These are phyloP conservation scores for Antheraea pernyi DNA, from an alignment of 1,140 invertebrate genomes.

Conservation along the genomic window DNA sequence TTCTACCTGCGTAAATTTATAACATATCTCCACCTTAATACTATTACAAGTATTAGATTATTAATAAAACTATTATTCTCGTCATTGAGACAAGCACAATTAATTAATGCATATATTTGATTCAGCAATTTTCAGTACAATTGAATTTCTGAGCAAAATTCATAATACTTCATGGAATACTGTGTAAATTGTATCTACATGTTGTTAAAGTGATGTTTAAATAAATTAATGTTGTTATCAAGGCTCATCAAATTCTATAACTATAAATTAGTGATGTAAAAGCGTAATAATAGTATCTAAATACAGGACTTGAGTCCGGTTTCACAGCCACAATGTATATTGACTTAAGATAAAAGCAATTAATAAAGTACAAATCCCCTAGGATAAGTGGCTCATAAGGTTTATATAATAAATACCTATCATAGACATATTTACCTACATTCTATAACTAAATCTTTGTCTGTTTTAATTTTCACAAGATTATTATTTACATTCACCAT, in stretches of 20 bases:
- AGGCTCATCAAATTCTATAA: constrained; percentile 19
- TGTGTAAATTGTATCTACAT: background rate
- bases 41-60: no score
- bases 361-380: constrained; percentile 63
- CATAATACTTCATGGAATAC: constrained; percentile 11
- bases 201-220: background rate
- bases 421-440: constrained; percentile 46
- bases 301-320: constrained; percentile 52
- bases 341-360: constrained; percentile 82
- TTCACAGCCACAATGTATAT: constrained; percentile 74
- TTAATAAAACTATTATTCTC: no score
- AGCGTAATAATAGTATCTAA: constrained; percentile 65
- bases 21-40: background rate
- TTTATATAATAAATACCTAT: constrained; percentile 33
- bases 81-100: background rate
- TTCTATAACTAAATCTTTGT: constrained; percentile 45
- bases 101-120: background rate
- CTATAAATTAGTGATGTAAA: constrained; percentile 69
- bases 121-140: background rate
- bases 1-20: no score
- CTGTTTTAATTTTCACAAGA: constrained; percentile 44
- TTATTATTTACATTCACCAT: constrained; percentile 58
- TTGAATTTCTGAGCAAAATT: constrained; percentile 12
- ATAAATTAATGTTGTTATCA: constrained; percentile 12
- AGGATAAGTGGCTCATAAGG: constrained; percentile 51